Base-by-base conservation (phyloP, 2,888 invertebrate genomes). In the Xylocampa areola region DNA sequence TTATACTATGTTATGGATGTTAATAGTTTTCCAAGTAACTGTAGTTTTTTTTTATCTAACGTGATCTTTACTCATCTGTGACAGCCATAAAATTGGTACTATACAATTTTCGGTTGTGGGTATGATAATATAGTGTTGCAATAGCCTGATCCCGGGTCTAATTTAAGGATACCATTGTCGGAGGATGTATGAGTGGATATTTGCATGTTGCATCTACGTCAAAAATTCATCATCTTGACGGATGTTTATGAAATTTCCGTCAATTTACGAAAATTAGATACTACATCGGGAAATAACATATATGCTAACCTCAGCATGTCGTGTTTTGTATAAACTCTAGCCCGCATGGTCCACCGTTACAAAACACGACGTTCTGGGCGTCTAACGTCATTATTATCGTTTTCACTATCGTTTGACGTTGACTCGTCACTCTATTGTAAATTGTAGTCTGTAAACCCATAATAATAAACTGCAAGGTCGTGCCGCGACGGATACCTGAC, bases 391-490 rank as follows among this genome's bases (percentile, higher is more conserved):
- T 80, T 82, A 87, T 87, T 87, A 89, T 86, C 80, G 81, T 81
- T 90, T 91, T 90, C 91, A 87, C 91, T 91, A 87, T 91, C 90
- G 88, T 89, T 88, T 80, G 87, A 79, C 84, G 88, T 82, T 53
- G 83, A 81, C 84, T 90, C 89, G 91, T 91, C 91, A 89, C 78
- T 86, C 89, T 82, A 92, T 92, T 92, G 93, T 92, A 91, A 92
- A 90, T 90, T 89, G 90, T 88, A 80, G 88, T 88, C 87, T 88
- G 90, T 90, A 88, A 89, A 89, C 90, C 91, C 88, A 91, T 91
- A 91, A 94, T 92, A 92, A 92, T 91, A 88, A 88, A 87, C 88
- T 84, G 88, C 92, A 94, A 93, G 93, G 93, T 92, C 92, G 90
- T 67, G 76, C 78, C 65, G 58, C 68, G 64, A 69, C 71, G 69